Evolutionary conservation across 2,797 vertebrate genomes (phyloP), one percentile per base, ranked within the genome.

Genomic region (Pseudochaenichthys georgianus): DNA sequence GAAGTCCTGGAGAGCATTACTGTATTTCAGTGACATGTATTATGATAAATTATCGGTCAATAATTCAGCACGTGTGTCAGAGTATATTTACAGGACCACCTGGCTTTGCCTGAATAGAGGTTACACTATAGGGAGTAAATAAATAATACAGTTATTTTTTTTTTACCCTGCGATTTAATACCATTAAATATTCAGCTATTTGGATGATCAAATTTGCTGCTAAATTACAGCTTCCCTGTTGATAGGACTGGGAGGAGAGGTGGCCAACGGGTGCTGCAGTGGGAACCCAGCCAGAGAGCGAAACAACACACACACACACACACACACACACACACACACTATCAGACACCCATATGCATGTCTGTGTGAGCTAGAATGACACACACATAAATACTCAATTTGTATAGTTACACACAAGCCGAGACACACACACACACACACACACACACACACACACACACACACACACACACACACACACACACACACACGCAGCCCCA

Each of bases 161-260:
- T 73, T 82, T 80, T 69, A 88, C 61, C 67, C 75, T 51, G 73
- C 13, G 94, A 92, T 98, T 96, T 97, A 97, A 97, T 96, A 96
- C 90, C 95, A 97, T 98, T 96, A 99, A 99, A 98, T 97, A 98
- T 98, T 98, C 96, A 98, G 95, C 95, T 95, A 96, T 96, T 96
- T 95, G 96, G 95, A 96, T 96, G 95, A 97, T 97, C 95, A 93
- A 95, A 97, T 97, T 97, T 96, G 95, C 96, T 95, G 95, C 94
- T 96, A 96, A 97, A 98, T 97, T 97, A 96, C 95, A 92, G 91
- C 86, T 83, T 91, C 91, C 89, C 89, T 52, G 92, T 89, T 91
- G 92, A 89, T 89, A 86, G 78, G 75, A 81, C 77, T 74, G 82
- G 81, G 89, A 88, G 77, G 88, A 90, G 90, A 77, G 80, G 84